Evolutionary conservation across 2,113 vertebrate species (phyloP).

Genomic region (Myanophis thanlyinensis): DNA sequence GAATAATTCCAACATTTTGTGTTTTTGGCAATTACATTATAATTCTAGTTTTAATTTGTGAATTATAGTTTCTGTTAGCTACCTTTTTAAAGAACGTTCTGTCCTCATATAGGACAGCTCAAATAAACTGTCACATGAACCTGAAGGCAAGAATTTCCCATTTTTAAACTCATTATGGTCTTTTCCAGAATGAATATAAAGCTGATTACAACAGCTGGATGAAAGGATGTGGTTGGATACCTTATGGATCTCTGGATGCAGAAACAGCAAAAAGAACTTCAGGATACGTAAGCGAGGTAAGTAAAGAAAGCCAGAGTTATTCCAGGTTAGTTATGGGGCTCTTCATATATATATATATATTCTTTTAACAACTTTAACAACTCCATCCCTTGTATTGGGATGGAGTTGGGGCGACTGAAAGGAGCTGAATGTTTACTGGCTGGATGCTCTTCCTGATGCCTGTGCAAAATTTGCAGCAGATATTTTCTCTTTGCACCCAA

Average conservation of each 20-base stretch:
- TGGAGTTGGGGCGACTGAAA: not conserved
- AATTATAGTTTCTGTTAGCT: not conserved
- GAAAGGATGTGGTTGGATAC: conserved; percentile 84
- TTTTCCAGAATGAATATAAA: conserved; percentile 84
- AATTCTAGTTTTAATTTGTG: not conserved
- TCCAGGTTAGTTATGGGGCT: not conserved
- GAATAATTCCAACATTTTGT: not conserved
- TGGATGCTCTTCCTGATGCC: not conserved
- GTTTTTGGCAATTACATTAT: not conserved
- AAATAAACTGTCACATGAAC: not conserved
- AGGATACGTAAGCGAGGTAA: conserved; percentile 85
- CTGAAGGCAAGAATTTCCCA: not conserved
- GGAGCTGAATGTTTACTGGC: not conserved
- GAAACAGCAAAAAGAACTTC: conserved; percentile 84
- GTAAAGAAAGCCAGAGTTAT: not conserved
- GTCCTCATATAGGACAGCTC: not conserved
- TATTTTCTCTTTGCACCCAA: not conserved
- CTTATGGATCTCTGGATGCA: conserved; percentile 83
- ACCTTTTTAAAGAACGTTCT: not conserved
- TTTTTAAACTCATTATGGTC: not conserved
- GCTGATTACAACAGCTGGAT: conserved; percentile 84
- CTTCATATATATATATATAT: too few species aligned
- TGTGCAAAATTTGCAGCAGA: not conserved
- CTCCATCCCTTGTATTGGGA: not conserved
- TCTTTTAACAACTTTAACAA: too few species aligned